These are phyloP conservation scores for Wasmannia auropunctata DNA, from an alignment of 1,140 invertebrate genomes.

Conservation along the genomic window DNA sequence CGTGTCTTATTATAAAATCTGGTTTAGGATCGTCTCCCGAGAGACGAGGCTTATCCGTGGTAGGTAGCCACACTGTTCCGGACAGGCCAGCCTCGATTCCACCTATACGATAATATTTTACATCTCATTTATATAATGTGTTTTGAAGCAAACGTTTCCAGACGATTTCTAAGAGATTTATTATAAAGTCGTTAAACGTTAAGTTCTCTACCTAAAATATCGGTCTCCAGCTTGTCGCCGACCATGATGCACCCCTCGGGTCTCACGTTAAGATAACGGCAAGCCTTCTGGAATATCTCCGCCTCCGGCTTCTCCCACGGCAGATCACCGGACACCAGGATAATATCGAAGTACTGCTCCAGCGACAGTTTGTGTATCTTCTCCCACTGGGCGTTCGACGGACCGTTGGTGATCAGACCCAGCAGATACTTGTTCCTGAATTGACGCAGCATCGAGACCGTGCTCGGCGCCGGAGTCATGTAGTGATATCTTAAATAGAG, in stretches of 20 bases:
- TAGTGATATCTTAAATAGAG: slow-evolving; percentile 90
- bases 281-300: slow-evolving; percentile 92
- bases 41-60: slow-evolving; percentile 77
- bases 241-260: slow-evolving; percentile 93
- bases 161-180: slow-evolving; percentile 26
- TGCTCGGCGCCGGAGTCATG: slow-evolving; percentile 88
- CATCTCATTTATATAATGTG: not conserved
- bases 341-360: slow-evolving; percentile 90
- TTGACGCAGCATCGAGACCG: slow-evolving; percentile 88
- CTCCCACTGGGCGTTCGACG: slow-evolving; percentile 94
- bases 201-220: slow-evolving; percentile 88
- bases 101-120: slow-evolving; percentile 84
- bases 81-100: slow-evolving; percentile 91
- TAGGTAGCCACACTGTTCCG: slow-evolving; percentile 92
- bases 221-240: slow-evolving; percentile 94
- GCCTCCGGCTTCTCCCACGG: slow-evolving; percentile 93
- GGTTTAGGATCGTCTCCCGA: slow-evolving; percentile 80
- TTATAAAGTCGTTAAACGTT: slow-evolving; percentile 12
- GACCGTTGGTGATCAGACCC: slow-evolving; percentile 93
- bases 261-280: slow-evolving; percentile 89
- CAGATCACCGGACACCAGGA: slow-evolving; percentile 92
- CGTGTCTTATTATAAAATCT: slow-evolving; percentile 82
- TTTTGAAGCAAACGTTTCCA: not conserved
- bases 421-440: slow-evolving; percentile 90
- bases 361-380: slow-evolving; percentile 90